Evolutionary conservation across 2,888 invertebrate species (phyloP).

Genomic region (Ptychoptera albimana): DNA sequence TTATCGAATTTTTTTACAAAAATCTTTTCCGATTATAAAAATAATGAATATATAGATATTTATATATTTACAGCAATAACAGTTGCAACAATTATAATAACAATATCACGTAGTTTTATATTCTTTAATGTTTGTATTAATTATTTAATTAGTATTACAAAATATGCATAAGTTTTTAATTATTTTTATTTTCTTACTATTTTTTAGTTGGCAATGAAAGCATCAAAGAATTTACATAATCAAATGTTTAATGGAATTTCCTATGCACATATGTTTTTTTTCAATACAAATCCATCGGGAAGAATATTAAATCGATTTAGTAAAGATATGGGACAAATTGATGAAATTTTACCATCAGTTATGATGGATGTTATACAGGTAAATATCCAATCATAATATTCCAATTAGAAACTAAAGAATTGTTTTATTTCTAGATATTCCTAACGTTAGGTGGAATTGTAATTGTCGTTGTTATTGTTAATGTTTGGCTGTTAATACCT

Average conservation of each 20-base stretch:
- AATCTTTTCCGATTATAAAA: neutral
- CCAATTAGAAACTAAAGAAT: neutral
- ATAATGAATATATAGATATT: conserved; percentile 15
- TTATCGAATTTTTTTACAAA: no score
- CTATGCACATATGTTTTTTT: conserved; percentile 69
- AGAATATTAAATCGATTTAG: conserved; percentile 77
- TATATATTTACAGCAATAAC: conserved; percentile 36
- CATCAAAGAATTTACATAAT: conserved; percentile 65
- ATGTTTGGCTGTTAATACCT: conserved; percentile 56
- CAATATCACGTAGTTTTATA: conserved; percentile 27
- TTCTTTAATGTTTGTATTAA: conserved; percentile 39
- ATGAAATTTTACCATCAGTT: conserved; percentile 28
- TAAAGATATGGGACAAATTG: conserved; percentile 61
- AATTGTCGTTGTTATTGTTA: conserved; percentile 58
- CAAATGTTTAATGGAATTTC: conserved; percentile 71
- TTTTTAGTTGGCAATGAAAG: conserved; percentile 46
- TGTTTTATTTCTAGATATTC: conserved; percentile 40
- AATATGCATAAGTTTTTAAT: no score
- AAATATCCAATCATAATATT: neutral
- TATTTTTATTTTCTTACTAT: conserved; percentile 42
- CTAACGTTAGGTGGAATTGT: conserved; percentile 65
- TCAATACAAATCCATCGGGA: conserved; percentile 73
- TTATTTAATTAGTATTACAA: no score
- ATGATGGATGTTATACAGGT: conserved; percentile 33
- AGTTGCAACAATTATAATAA: conserved; percentile 26